A percentile compares a stretch with the other conserved stretches of the same genome.
These are phyloP conservation scores for Eupsittula cactorum DNA, from an alignment of 2,113 vertebrate species.

Conservation along the genomic window DNA sequence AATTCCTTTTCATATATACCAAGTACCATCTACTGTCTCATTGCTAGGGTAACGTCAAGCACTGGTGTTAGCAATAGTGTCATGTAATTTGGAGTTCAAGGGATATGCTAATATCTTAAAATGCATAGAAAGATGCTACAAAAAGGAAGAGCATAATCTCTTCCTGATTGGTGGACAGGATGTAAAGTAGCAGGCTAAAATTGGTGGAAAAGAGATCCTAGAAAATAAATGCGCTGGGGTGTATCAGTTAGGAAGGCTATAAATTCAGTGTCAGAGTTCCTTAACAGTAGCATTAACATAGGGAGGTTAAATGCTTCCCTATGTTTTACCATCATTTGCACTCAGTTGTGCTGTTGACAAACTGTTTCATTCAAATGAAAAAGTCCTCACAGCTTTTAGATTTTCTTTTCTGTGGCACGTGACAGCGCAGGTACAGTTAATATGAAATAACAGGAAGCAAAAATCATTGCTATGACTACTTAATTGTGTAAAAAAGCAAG, in stretches of 20 bases:
- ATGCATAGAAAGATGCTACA: background rate
- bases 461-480: background rate
- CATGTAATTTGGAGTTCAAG: background rate
- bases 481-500: background rate
- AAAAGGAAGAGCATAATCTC: background rate
- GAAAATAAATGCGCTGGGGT: background rate
- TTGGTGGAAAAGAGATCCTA: background rate
- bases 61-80: background rate
- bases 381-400: background rate
- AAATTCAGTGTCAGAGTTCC: background rate
- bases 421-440: background rate
- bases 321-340: background rate
- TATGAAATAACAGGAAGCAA: background rate
- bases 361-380: background rate
- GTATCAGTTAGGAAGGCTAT: background rate
- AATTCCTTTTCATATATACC: background rate
- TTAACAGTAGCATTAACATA: background rate
- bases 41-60: background rate
- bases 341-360: background rate
- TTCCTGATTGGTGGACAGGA: background rate
- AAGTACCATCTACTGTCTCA: constrained; percentile 4
- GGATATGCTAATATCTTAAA: background rate
- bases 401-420: background rate
- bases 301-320: background rate
- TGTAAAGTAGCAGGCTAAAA: background rate